A percentile compares a stretch with the other conserved stretches of the same genome.
Conservation (phyloP, 2,888 invertebrate species). For the Cosmopolites sordidus region DNA sequence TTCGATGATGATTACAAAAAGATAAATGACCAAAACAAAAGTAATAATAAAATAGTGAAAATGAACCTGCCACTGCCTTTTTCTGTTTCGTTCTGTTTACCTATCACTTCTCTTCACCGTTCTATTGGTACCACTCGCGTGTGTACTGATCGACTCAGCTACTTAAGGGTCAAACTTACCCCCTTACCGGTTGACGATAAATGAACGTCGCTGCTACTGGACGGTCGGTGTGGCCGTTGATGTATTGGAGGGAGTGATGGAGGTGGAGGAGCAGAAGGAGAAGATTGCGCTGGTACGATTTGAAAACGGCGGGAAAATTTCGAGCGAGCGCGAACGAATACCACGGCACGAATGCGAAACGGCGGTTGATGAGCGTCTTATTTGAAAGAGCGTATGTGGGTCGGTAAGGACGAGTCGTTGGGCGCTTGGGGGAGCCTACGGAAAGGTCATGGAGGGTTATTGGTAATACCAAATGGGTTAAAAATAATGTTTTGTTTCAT, state of each 20-base stretch:
- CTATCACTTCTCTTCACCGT: not conserved
- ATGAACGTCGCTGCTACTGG: not conserved
- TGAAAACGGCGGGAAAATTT: not conserved
- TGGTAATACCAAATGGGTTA: no score
- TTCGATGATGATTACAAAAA: no score
- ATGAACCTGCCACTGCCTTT: no score
- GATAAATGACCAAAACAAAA: not conserved
- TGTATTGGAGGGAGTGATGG: not conserved
- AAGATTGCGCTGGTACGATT: not conserved
- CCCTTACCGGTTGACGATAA: not conserved
- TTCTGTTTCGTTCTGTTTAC: not conserved
- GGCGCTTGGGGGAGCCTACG: no score
- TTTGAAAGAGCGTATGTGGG: slow-evolving; percentile 49
- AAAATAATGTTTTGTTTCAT: no score
- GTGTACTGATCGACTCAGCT: not conserved
- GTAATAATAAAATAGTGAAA: no score
- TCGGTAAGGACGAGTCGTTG: slow-evolving; percentile 35
- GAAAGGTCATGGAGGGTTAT: no score
- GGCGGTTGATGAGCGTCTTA: slow-evolving; percentile 48
- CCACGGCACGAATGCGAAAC: slow-evolving; percentile 45
- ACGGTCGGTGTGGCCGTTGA: not conserved
- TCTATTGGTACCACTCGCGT: not conserved
- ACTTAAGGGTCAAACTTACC: slow-evolving; percentile 2
- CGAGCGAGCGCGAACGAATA: not conserved
- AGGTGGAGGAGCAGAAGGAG: not conserved